Evolutionary conservation across 2,888 invertebrate genomes (phyloP).

Genomic region (Rhynchonema sp.): DNA sequence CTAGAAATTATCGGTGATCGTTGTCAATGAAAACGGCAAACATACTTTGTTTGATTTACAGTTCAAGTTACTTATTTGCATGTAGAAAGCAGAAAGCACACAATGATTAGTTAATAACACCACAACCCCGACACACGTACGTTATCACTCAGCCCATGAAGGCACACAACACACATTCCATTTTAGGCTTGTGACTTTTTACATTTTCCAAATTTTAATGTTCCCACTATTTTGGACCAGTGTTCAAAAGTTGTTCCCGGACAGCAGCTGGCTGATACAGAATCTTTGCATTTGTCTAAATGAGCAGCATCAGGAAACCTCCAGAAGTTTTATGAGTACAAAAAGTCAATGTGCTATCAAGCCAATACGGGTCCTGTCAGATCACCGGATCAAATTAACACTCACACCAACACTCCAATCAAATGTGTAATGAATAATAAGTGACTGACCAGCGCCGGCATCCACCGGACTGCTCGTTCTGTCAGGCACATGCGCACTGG

Average conservation of each 20-base stretch:
- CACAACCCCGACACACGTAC: not conserved
- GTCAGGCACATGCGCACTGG: not conserved
- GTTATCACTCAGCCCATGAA: not conserved
- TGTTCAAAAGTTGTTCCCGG: not conserved
- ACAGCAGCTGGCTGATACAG: not conserved
- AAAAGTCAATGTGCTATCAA: no score
- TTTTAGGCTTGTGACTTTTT: no score
- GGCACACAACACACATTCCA: not conserved
- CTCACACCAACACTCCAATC: not conserved
- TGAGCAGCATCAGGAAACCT: no score
- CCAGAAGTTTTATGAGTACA: no score
- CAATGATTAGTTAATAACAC: no score
- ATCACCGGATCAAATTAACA: no score
- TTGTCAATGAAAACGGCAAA: not conserved
- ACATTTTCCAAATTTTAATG: no score
- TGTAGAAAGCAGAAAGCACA: no score
- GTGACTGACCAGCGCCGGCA: not conserved
- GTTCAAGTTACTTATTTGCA: no score
- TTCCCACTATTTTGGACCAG: not conserved
- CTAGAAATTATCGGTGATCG: not conserved
- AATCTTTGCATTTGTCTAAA: no score
- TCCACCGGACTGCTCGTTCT: not conserved
- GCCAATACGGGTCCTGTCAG: no score
- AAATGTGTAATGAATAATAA: not conserved
- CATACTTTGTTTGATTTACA: not conserved